Evolutionary conservation across 2,113 vertebrate genomes (phyloP), one percentile per base, ranked within the genome.

Genomic region (Tangachromis dhanisi): DNA sequence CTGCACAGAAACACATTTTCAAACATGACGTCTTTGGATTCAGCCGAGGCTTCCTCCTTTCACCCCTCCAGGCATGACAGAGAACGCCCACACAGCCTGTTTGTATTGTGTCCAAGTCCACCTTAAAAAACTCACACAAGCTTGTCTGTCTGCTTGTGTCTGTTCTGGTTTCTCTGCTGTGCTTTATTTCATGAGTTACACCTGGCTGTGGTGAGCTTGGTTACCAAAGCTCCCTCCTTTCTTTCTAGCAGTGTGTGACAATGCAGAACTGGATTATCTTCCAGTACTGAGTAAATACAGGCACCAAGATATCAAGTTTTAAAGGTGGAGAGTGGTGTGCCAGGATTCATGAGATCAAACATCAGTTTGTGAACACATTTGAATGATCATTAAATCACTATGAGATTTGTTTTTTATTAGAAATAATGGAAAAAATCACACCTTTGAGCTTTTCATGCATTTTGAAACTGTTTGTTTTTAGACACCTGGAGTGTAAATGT

Each of bases 31-130:
- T 63, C 17, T 11, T 1, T 63, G 6, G 6, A 63, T n/a, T 63
- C 4, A 7, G 0, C 59, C 0, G 2, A 63, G 0, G 0, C 59
- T 0, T n/a, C 31, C 59, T 19, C 31, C 0, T 1, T 0, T 63
- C 31, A 63, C 0, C 59, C 3, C 17, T n/a, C 31, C 59, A 12
- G 1, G 31, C 4, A 4, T 2, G 59, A 0, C 59, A 63, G 6
- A 14, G 4, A 35, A 33, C 1, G 6, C 31, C 9, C 59, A 63
- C 59, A 63, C 31, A n/a, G 17, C 31, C 31, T 35, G 31, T 63
- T 63, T 0, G 2, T 35, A 7, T 63, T 3, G 59, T 63, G 31
- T 0, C 59, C 9, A 35, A 63, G 2, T n/a, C 59, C 31, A 63
- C 17, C 31, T 63, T 63, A 35, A 63, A 63, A 61, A 61, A 31